These are phyloP conservation scores for Drosophila fulvimacula DNA, from an alignment of 2,888 invertebrate species.

Conservation along the genomic window DNA sequence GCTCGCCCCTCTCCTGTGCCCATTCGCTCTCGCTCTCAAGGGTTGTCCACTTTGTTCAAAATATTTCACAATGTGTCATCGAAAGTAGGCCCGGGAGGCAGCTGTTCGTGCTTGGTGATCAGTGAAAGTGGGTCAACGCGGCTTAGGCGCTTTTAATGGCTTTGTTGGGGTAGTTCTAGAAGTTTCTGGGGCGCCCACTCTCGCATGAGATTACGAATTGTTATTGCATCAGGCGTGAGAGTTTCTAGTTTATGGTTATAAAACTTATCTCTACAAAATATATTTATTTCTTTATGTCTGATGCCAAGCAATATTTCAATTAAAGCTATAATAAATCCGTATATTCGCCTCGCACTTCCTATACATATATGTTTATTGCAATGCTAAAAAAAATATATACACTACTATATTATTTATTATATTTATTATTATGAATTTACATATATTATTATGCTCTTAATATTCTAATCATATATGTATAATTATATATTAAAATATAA, in stretches of 20 bases:
- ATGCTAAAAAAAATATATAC: no score
- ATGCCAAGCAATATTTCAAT: no score
- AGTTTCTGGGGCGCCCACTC: constrained; percentile 20
- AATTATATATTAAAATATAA: no score
- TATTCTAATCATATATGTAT: no score
- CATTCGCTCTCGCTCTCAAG: constrained; percentile 36
- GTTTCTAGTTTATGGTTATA: background rate
- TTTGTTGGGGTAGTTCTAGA: constrained; percentile 60
- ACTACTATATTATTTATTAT: no score
- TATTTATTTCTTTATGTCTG: background rate
- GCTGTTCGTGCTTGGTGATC: constrained; percentile 43
- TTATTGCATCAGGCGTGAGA: constrained; percentile 1
- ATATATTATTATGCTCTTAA: no score
- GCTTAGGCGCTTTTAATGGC: constrained; percentile 24
- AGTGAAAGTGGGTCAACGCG: constrained; percentile 71
- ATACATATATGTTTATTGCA: no score
- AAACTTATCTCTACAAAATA: background rate
- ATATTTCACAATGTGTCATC: constrained; percentile 56
- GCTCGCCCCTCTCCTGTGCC: background rate
- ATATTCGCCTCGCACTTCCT: no score
- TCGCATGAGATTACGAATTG: background rate
- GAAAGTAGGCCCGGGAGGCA: constrained; percentile 41
- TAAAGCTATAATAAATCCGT: no score
- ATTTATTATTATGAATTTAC: no score
- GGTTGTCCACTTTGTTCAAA: constrained; percentile 63